Evolutionary conservation across 2,113 vertebrate genomes (phyloP), one percentile per base, ranked within the genome.

Genomic region (Dicentrarchus labrax): DNA sequence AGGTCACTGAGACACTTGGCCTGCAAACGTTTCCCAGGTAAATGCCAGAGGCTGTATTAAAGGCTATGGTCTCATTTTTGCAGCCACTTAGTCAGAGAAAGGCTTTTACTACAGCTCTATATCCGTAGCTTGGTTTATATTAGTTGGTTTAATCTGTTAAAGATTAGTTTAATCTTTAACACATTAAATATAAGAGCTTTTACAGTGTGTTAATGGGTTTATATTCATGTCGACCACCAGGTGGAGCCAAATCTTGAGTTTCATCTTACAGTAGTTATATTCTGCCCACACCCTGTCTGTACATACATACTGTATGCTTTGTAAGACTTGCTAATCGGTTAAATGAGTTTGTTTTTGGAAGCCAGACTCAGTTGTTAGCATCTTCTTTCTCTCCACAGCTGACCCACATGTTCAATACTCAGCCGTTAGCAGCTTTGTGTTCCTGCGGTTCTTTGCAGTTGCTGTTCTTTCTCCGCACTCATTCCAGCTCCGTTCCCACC

Each of bases 401-500:
- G 97, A 99, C 92, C 98, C 97, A 85, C 98, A 99, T 91, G 97
- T 99, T 91, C 97, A 99, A 93, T 99, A 99, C 93, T 99, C 98
- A 21, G 98, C 98, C 59, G 98, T 99, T 88, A 99, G 98, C 97
- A 99, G 98, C 95, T 99, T 99, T 93, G 97, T 99, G 90, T 99
- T 99, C 91, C 96, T 99, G 93, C 97, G 98, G 84, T 99, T 99
- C 96, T 99, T 99, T 91, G 98, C 98, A 60, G 97, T 99, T 82
- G 98, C 98, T 60, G 97, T 99, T 91, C 95, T 99, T 72, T 98
- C 97, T 84, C 98, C 98, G 88, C 97, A 99, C 94, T 97, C 97
- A 90, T 99, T 98, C 95, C 97, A 99, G 93, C 97, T 99, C 81
- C 97, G 97, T 88, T 96, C 96, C 84, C 98, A 99, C 90, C 97